These are phyloP conservation scores for Pterois miles DNA, from an alignment of 2,797 vertebrate species.

Conservation along the genomic window DNA sequence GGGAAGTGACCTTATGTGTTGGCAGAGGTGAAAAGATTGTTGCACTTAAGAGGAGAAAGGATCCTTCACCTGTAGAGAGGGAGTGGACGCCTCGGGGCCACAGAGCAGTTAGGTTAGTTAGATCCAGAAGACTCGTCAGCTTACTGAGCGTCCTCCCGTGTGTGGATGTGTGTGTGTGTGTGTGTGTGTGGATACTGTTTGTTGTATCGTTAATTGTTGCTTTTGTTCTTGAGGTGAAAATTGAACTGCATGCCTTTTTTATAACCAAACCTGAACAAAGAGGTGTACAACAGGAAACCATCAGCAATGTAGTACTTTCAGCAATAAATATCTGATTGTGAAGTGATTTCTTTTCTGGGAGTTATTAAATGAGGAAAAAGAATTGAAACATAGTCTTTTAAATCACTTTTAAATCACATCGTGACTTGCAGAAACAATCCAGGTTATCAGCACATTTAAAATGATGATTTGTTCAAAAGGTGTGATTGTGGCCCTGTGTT, in stretches of 20 bases:
- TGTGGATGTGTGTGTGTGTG: background rate
- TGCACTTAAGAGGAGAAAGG: slow-evolving; percentile 8
- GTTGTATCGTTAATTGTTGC: background rate
- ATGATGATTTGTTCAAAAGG: background rate
- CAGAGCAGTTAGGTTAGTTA: slow-evolving; percentile 21
- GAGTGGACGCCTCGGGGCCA: slow-evolving; percentile 32
- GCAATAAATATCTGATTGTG: slow-evolving; percentile 32
- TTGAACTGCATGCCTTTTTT: background rate
- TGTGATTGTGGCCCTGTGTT: background rate
- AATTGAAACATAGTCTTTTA: background rate
- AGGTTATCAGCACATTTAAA: background rate
- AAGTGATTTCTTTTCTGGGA: background rate
- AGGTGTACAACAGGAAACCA: background rate
- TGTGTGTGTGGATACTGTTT: background rate
- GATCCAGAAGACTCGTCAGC: slow-evolving; percentile 2
- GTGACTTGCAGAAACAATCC: background rate
- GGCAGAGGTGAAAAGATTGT: background rate
- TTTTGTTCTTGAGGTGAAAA: background rate
- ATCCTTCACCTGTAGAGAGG: slow-evolving; percentile 44
- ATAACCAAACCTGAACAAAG: background rate
- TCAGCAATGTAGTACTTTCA: background rate
- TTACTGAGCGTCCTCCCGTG: background rate
- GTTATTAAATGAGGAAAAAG: background rate
- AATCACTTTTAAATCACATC: no score
- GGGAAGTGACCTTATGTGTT: slow-evolving; percentile 9